A percentile compares a stretch with the other conserved stretches of the same genome.
Evolutionary conservation across 2,113 vertebrate species (phyloP).

Genomic region (Trogon surrucura): DNA sequence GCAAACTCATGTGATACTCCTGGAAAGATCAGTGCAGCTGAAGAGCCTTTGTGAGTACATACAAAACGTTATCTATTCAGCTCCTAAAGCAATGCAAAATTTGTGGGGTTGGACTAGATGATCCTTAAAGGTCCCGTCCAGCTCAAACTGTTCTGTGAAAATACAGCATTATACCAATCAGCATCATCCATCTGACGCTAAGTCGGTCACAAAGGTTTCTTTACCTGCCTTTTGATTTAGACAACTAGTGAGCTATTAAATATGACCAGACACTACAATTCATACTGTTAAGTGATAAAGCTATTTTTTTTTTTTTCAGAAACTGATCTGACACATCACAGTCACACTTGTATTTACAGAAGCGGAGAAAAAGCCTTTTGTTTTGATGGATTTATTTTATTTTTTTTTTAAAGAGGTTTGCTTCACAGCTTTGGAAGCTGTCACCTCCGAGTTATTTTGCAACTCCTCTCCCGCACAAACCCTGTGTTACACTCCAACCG

Average conservation of each 20-base stretch:
- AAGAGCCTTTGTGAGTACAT: background rate
- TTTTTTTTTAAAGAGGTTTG: too few relatives aligned
- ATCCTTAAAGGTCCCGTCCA: background rate
- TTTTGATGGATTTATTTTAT: too few relatives aligned
- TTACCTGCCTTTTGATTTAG: background rate
- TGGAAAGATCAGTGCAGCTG: background rate
- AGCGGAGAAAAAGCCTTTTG: background rate
- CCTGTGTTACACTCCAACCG: rapidly evolving
- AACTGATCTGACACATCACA: background rate
- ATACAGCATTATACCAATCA: rapidly evolving
- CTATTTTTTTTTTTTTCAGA: too few relatives aligned
- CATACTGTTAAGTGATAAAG: background rate
- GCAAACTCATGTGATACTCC: background rate
- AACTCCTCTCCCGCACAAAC: rapidly evolving
- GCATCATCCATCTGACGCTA: rapidly evolving
- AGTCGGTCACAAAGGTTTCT: background rate
- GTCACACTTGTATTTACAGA: background rate
- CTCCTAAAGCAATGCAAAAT: background rate
- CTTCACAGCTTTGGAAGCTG: background rate
- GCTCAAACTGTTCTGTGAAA: background rate
- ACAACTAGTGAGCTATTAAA: background rate
- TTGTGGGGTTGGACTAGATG: background rate
- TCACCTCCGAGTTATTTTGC: too few relatives aligned
- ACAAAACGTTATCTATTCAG: background rate
- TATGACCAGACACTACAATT: too few relatives aligned